Conservation (phyloP, 2,113 vertebrate species). For the Corvus hawaiiensis region DNA sequence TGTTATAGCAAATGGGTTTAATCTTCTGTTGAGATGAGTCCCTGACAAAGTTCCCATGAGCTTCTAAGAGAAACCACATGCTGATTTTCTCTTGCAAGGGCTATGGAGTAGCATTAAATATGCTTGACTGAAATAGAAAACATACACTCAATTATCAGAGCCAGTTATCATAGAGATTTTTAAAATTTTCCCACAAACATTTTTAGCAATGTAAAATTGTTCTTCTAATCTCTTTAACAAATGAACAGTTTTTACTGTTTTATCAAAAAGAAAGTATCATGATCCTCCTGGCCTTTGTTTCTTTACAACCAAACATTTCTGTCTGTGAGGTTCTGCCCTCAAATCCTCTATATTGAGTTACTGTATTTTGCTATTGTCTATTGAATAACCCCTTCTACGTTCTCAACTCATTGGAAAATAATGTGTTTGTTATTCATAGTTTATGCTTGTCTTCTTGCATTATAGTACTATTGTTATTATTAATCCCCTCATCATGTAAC, state of each 20-base stretch:
- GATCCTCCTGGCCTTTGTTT: not conserved
- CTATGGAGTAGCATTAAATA: not conserved
- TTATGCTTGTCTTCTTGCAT: not conserved
- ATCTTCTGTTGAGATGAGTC: not conserved
- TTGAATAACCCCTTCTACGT: not conserved
- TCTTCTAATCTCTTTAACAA: not conserved
- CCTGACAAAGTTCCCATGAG: not conserved
- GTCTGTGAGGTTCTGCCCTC: not conserved
- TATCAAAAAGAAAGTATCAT: not conserved
- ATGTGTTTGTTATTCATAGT: not conserved
- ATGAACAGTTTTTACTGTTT: not conserved
- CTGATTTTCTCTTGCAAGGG: not conserved
- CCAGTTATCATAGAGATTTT: not conserved
- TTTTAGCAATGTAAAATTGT: not conserved
- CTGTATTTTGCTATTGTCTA: accelerated
- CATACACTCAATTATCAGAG: not conserved
- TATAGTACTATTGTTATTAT: not conserved
- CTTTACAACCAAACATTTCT: not conserved
- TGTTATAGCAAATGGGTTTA: not conserved
- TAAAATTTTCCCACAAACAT: not conserved
- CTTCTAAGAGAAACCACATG: not conserved
- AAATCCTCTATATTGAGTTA: not conserved
- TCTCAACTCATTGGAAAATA: not conserved
- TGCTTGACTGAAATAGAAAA: not conserved
- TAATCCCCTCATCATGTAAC: not conserved